These are phyloP conservation scores for Nephila pilipes DNA, from an alignment of 1,140 invertebrate species.

Conservation along the genomic window DNA sequence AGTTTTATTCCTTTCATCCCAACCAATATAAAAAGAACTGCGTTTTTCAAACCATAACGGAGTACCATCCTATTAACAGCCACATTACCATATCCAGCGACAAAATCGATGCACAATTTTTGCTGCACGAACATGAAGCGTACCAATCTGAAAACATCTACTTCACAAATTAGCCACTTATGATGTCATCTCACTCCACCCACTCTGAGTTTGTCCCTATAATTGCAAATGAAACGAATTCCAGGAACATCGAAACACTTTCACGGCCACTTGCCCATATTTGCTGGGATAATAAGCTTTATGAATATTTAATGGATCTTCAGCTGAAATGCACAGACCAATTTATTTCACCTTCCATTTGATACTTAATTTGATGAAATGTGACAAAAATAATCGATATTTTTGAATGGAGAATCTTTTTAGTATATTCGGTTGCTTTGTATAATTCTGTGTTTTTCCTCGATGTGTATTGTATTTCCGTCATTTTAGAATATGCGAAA, in stretches of 20 bases:
- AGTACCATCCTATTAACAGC: no score
- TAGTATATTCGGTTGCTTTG: no score
- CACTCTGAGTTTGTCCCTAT: neutral
- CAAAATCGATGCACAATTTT: no score
- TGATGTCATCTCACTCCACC: neutral
- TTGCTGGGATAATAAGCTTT: neutral
- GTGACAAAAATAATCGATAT: neutral
- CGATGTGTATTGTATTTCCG: no score
- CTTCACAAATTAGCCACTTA: neutral
- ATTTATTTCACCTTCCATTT: neutral
- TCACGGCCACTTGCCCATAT: constrained; percentile 3
- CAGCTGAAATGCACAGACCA: neutral
- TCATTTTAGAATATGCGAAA: no score
- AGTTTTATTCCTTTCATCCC: no score
- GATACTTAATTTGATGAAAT: neutral
- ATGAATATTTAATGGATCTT: neutral
- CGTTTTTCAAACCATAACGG: no score
- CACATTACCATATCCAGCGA: no score
- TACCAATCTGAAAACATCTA: neutral
- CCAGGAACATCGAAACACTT: neutral
- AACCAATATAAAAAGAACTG: no score
- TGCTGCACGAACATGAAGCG: no score
- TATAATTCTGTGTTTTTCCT: no score
- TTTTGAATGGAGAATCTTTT: no score
- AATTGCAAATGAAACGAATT: constrained; percentile 32